Evolutionary conservation across 2,113 vertebrate genomes (phyloP).

Genomic region (Megatriorchis doriae): DNA sequence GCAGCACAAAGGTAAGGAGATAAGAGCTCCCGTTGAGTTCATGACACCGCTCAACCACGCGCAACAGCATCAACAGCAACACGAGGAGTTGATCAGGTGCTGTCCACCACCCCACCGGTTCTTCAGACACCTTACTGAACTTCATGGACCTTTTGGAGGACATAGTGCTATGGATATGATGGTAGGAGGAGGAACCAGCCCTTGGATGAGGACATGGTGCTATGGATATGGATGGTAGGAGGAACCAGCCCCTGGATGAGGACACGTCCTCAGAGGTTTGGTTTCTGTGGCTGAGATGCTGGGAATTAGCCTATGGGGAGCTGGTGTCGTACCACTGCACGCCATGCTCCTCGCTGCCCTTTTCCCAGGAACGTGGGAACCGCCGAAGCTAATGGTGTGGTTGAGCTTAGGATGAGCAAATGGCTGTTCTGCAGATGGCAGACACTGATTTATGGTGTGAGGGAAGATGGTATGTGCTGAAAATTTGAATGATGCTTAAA

Average conservation of each 20-base stretch:
- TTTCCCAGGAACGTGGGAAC: not conserved
- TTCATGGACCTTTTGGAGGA: not conserved
- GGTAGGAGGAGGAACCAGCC: not conserved
- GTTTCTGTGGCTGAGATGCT: not conserved
- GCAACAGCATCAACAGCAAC: accelerated
- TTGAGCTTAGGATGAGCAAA: not conserved
- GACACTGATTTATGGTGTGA: not conserved
- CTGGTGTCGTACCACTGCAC: accelerated
- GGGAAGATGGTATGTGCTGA: not conserved
- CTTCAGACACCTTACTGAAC: not conserved
- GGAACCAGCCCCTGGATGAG: not conserved
- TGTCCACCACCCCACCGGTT: not conserved
- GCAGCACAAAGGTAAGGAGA: not conserved
- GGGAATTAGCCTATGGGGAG: not conserved
- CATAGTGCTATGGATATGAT: accelerated
- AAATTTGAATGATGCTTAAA: not conserved
- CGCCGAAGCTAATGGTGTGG: not conserved
- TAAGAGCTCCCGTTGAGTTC: not conserved
- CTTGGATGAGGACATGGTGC: not conserved
- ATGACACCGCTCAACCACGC: accelerated
- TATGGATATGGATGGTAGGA: not conserved
- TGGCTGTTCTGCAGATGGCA: not conserved
- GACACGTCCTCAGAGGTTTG: not conserved
- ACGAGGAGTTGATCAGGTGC: accelerated
- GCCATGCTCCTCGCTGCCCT: not conserved